Percentiles rank a stretch among this genome's conserved stretches.
These are phyloP conservation scores for Capricornis sumatraensis DNA, from an alignment of 2,113 vertebrate species.

Conservation along the genomic window DNA sequence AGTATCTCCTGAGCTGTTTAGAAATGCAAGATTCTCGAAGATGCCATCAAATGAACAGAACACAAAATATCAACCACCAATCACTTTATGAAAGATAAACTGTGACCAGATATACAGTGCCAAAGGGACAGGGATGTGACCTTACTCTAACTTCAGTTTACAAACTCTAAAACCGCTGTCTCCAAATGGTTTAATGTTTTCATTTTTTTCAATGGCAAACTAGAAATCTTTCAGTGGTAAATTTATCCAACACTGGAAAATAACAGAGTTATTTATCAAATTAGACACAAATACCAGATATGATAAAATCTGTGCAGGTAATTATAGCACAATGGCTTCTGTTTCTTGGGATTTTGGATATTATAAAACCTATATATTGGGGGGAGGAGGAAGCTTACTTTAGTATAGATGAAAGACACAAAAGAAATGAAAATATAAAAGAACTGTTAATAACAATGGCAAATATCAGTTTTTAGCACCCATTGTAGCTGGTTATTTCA, in stretches of 20 bases:
- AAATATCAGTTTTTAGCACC: neutral
- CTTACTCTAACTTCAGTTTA: neutral
- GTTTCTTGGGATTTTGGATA: neutral
- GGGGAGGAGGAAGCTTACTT: neutral
- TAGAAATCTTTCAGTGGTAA: conserved; percentile 5
- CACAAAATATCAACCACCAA: conserved; percentile 64
- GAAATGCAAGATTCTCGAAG: conserved; percentile 51
- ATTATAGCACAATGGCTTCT: neutral
- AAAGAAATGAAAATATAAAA: neutral
- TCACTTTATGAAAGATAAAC: conserved; percentile 70
- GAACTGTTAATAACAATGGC: neutral
- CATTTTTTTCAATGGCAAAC: conserved; percentile 51
- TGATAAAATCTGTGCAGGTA: neutral
- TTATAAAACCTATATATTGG: neutral
- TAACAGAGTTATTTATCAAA: conserved; percentile 15
- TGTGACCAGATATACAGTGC: neutral
- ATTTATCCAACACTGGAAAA: neutral
- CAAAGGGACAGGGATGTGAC: neutral
- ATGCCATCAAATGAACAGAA: conserved; percentile 51
- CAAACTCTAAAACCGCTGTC: conserved; percentile 19
- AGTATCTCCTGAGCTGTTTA: conserved; percentile 58
- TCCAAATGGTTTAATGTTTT: conserved; percentile 52
- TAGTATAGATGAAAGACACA: neutral
- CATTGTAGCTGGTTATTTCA: neutral
- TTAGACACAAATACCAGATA: conserved; percentile 45